Evolutionary conservation across 2,888 invertebrate genomes (phyloP), one percentile per base, ranked within the genome.

Genomic region (Tholera decimalis): DNA sequence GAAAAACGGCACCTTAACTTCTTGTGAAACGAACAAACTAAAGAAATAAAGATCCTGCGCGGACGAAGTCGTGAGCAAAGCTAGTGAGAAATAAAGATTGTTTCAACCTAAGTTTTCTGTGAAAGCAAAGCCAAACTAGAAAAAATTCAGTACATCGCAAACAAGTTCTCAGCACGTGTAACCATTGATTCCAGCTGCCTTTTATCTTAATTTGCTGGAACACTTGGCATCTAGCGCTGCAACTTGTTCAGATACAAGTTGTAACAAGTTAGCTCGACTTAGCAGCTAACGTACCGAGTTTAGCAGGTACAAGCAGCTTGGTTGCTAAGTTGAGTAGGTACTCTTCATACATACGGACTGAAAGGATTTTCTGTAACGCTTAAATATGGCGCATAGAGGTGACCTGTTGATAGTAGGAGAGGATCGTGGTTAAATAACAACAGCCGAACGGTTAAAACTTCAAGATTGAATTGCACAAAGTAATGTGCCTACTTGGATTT

Each of bases 261-360:
- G 44, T 30, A 56, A 73, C 62, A 56, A 81, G 79, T 79, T 59
- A 43, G 57, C 46, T 26, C 28, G 66, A 77, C 78, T 84, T 82
- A 65, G 66, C 55, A 49, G 68, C 59, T 72, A 73, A 73, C 53
- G 41, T 59, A 66, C 33, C 1, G 62, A 78, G 59, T 66, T 73
- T 59, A 54, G 28, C 60, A 78, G 68, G 67, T 68, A 65, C 35
- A 18, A 43, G 49, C 50, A 28, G 22, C 53, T 61, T 30, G 35
- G 0, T 9, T 18, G 47, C 54, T 74, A 39, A 20, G 56, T 39
- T 18, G 22, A 28, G 55, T 35, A n/a, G n/a, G n/a, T n/a, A n/a
- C n/a, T n/a, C n/a, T n/a, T n/a, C n/a, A n/a, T n/a, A 44, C 53
- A 44, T 30, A 62, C 22, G 9, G 39, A 0, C 18, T 55, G 0